phyloP scores from a whole-genome alignment of 2,797 vertebrate genomes.

The Mus spretus region DNA sequence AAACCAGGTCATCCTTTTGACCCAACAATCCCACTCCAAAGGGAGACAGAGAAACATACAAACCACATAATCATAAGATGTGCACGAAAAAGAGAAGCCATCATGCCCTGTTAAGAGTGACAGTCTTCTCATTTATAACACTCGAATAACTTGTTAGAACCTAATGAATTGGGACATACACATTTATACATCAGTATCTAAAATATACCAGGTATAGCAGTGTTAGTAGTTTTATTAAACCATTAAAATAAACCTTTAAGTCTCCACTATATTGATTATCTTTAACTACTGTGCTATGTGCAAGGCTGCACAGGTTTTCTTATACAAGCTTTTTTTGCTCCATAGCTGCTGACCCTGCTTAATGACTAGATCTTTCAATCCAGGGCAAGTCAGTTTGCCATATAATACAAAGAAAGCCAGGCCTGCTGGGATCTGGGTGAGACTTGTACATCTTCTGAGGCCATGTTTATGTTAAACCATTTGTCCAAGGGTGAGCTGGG shows the following conservation, averaged over 20 bases:
- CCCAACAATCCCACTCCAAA: background rate
- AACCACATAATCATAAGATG: background rate
- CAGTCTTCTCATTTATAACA: background rate
- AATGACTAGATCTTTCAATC: background rate
- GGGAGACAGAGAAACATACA: background rate
- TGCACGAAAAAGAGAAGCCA: background rate
- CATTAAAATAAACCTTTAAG: background rate
- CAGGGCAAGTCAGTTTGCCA: constrained; percentile 10
- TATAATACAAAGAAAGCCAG: constrained; percentile 53
- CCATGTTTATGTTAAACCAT: constrained; percentile 70
- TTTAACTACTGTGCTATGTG: background rate
- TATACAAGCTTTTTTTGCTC: constrained; percentile 43
- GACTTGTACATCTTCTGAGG: constrained; percentile 4
- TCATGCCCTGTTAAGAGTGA: background rate
- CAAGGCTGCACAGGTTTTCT: constrained; percentile 27
- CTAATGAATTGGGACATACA: background rate
- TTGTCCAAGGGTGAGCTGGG: constrained; percentile 66
- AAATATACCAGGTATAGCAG: background rate
- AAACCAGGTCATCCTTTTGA: background rate
- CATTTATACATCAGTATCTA: background rate
- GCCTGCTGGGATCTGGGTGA: constrained; percentile 59
- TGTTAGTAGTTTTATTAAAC: constrained; percentile 50
- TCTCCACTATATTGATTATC: constrained; percentile 30
- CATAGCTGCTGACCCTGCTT: constrained; percentile 39
- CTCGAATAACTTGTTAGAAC: background rate